phyloP scores from a whole-genome alignment of 2,888 invertebrate species.

The Megalurothrips usitatus region DNA sequence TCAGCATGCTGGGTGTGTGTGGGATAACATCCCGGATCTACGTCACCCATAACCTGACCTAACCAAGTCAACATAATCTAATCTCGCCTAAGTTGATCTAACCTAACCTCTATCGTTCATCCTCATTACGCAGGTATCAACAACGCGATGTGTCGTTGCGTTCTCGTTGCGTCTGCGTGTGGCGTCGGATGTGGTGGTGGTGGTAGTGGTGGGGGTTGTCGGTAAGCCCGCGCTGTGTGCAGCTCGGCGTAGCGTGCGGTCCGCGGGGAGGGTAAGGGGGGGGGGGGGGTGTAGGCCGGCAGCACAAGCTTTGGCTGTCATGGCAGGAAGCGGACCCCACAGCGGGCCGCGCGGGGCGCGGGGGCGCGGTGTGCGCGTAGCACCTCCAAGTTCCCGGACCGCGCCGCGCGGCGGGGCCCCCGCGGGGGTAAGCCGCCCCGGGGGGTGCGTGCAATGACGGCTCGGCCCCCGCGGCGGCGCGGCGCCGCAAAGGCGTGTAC shows the following conservation, averaged over 20 bases:
- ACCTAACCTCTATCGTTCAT: too few species aligned
- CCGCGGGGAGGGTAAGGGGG: background rate
- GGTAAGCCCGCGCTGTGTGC: background rate
- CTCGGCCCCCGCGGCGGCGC: background rate
- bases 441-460: slow-evolving; percentile 11
- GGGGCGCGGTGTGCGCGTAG: background rate
- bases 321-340: background rate
- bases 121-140: background rate
- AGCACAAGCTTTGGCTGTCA: background rate
- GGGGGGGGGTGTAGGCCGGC: background rate
- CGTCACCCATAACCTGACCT: too few species aligned
- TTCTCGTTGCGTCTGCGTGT: background rate
- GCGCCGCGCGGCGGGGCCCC: too few species aligned
- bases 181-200: background rate
- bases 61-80: too few species aligned
- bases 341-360: too few species aligned
- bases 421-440: too few species aligned
- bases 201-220: background rate
- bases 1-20: too few species aligned
- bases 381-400: background rate
- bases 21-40: too few species aligned
- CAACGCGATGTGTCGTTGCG: background rate
- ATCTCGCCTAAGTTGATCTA: too few species aligned
- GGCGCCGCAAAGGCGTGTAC: background rate
- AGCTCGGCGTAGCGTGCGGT: background rate